Percentiles rank a stretch among this genome's conserved stretches.
phyloP scores from a whole-genome alignment of 2,888 invertebrate species.

The Lasioglossum lativentre region DNA sequence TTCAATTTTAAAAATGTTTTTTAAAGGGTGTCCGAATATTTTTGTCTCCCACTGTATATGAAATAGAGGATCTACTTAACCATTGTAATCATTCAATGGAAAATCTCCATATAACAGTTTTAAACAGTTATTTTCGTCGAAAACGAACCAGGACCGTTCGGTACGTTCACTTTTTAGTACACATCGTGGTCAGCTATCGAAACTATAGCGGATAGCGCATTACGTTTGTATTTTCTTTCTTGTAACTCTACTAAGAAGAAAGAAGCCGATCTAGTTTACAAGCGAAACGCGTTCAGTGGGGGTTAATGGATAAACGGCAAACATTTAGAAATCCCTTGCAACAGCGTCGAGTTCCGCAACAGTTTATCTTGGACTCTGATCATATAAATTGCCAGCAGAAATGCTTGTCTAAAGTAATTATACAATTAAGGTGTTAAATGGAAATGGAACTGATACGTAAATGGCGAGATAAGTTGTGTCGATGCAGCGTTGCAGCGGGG shows the following conservation, averaged over 20 bases:
- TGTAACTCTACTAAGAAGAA: not conserved
- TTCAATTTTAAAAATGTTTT: no score
- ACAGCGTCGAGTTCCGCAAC: not conserved
- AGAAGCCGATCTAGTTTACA: not conserved
- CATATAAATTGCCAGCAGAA: not conserved
- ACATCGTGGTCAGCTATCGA: not conserved
- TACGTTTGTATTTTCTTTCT: not conserved
- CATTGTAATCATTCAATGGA: no score
- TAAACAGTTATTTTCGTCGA: no score
- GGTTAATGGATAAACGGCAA: not conserved
- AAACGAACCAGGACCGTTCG: no score
- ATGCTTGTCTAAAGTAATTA: conserved; percentile 27
- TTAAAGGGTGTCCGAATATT: no score
- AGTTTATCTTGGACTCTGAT: not conserved
- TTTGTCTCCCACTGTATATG: no score
- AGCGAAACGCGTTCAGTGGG: not conserved
- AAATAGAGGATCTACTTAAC: no score
- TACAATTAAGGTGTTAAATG: conserved; percentile 43
- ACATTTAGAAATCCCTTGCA: not conserved
- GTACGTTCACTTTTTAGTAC: not conserved
- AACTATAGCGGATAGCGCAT: no score
- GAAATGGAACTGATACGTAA: conserved; percentile 11
- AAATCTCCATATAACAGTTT: no score
- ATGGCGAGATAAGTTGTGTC: not conserved
- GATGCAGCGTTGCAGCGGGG: not conserved